Percentiles rank a stretch among this genome's conserved stretches.
Evolutionary conservation across 2,888 invertebrate genomes (phyloP).

Genomic region (Catonia carolina): DNA sequence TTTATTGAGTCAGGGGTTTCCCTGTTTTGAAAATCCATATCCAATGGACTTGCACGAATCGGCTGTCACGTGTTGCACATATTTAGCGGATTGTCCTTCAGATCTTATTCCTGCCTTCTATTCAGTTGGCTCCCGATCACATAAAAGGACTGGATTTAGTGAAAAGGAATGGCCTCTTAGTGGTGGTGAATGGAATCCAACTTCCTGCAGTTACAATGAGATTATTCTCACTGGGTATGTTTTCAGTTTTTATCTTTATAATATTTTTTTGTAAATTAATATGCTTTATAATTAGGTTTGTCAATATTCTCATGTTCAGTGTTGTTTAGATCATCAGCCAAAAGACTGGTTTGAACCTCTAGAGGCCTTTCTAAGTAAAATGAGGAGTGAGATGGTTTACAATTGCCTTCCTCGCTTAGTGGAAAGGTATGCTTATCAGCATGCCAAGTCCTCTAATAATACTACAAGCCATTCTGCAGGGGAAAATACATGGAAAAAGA

Average conservation of each 20-base stretch:
- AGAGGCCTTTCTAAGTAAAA: too few relatives aligned
- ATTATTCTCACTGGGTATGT: constrained; percentile 93
- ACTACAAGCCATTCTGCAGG: too few relatives aligned
- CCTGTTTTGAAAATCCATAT: constrained; percentile 98
- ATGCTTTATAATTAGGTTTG: too few relatives aligned
- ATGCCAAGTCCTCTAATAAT: too few relatives aligned
- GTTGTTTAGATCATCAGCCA: too few relatives aligned
- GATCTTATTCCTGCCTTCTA: constrained; percentile 98
- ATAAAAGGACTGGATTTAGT: constrained; percentile 75
- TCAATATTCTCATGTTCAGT: too few relatives aligned
- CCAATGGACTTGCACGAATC: constrained; percentile 99
- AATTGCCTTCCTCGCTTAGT: too few relatives aligned
- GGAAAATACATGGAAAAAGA: too few relatives aligned
- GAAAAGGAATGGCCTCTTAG: constrained; percentile 94
- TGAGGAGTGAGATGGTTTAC: too few relatives aligned
- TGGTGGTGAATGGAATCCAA: constrained; percentile 94
- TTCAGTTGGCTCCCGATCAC: constrained; percentile 72
- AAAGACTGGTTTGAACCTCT: too few relatives aligned
- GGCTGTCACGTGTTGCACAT: constrained; percentile 93
- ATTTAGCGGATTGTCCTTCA: constrained; percentile 95
- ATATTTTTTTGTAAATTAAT: too few relatives aligned
- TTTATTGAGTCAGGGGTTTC: constrained; percentile 89
- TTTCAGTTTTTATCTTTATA: constrained; percentile 22
- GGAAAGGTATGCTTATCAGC: too few relatives aligned
- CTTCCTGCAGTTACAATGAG: constrained; percentile 95